Percentiles rank a stretch among this genome's conserved stretches.
Evolutionary conservation across 2,113 vertebrate species (phyloP).

Genomic region (Hippolais icterina): DNA sequence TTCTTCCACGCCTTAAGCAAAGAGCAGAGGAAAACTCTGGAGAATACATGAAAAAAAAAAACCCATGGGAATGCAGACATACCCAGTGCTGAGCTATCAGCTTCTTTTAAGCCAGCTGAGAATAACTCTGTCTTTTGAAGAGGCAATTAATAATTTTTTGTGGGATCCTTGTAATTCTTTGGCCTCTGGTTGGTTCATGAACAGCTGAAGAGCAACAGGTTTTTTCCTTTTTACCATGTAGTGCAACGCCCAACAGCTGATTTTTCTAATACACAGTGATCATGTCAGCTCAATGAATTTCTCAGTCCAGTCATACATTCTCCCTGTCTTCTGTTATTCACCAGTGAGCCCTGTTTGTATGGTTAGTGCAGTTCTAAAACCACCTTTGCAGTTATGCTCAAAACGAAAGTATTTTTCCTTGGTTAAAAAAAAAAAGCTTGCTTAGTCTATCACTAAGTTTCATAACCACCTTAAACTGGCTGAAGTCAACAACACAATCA

Average conservation of each 20-base stretch:
- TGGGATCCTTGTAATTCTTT: background rate
- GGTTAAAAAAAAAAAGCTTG: background rate
- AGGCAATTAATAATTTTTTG: background rate
- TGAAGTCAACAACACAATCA: background rate
- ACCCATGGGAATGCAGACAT: background rate
- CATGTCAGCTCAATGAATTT: background rate
- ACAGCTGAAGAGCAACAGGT: background rate
- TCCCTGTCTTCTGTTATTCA: background rate
- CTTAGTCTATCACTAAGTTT: background rate
- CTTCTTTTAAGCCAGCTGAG: background rate
- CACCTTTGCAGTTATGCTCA: background rate
- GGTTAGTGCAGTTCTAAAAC: background rate
- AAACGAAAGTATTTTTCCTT: background rate
- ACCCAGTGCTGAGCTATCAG: rapidly evolving
- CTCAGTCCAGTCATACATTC: background rate
- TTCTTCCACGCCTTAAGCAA: slow-evolving; percentile 2
- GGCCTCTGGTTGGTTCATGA: background rate
- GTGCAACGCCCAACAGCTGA: background rate
- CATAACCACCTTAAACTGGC: background rate
- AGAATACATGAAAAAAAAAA: background rate
- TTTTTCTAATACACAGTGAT: background rate
- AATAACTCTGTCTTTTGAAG: background rate
- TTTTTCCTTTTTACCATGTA: background rate
- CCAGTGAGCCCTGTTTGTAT: background rate
- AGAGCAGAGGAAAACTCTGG: slow-evolving; percentile 8